A percentile compares a stretch with the other conserved stretches of the same genome.
Conservation (phyloP, 2,888 invertebrate genomes). For the Meghimatium bilineatum region DNA sequence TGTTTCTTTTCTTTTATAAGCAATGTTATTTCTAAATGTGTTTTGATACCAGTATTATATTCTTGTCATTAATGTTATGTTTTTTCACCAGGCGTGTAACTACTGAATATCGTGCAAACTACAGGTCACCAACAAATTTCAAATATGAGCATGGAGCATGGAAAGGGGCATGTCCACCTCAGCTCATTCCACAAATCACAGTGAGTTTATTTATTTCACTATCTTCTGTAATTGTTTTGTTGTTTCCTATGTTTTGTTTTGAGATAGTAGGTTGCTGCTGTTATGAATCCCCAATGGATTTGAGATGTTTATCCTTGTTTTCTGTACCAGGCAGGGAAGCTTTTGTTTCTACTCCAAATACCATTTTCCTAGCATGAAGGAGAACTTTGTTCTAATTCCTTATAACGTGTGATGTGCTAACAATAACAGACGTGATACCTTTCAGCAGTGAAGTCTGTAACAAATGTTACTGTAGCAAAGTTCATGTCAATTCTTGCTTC, state of each 20-base stretch:
- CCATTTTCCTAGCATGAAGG: too few relatives aligned
- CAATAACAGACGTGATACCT: too few relatives aligned
- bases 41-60: not conserved
- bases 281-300: too few relatives aligned
- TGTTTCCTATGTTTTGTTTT: not conserved
- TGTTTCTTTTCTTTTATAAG: not conserved
- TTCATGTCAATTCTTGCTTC: too few relatives aligned
- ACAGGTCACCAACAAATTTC: constrained; percentile 66
- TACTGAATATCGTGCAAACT: constrained; percentile 74
- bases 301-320: too few relatives aligned
- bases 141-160: constrained; percentile 72
- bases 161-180: constrained; percentile 72
- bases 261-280: too few relatives aligned
- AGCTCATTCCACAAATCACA: constrained; percentile 54
- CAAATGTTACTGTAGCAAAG: too few relatives aligned
- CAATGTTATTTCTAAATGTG: not conserved
- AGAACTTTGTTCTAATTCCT: too few relatives aligned
- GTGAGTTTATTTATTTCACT: constrained; percentile 19
- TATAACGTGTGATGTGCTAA: too few relatives aligned
- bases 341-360: too few relatives aligned
- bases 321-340: too few relatives aligned
- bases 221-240: not conserved
- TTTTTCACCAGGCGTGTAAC: constrained; percentile 55
- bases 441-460: too few relatives aligned
- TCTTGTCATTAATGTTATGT: not conserved